Base-by-base conservation (phyloP, 1,140 invertebrate genomes). In the Eriosoma lanigerum region DNA sequence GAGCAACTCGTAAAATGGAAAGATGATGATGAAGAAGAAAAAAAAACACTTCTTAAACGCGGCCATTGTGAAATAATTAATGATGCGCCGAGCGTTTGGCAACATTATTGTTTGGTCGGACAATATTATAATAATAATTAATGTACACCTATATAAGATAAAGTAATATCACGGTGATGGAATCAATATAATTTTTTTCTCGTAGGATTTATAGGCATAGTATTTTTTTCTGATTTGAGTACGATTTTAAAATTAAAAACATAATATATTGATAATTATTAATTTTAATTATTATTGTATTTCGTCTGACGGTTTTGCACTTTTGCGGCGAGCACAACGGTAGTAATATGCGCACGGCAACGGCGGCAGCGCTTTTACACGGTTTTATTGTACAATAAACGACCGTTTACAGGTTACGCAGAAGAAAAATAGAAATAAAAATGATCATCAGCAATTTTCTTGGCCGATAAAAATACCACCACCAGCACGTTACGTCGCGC, bases 31-130 rank as follows among this genome's bases (percentile, higher is more conserved):
- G 44, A 46, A 70, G 24, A 58, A 56, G 21, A 24, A 68, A 68
- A 68, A 38, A 66, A 46, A 70, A 24, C 44, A 19, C 66, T 70
- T 50, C 44, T 48, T 48, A 70, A 70, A 70, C 8, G 5, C 56
- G 52, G 12, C 64, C 38, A 70, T 70, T 70, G 66, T 70, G 44
- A 70, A 70, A 70, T 70, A 70, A 70, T 70, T 70, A 70, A 70
- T 70, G 66, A 70, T 70, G 44, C 44, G n/a, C 44, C 66, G 15
- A 50, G 66, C 48, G 66, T 70, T 58, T 48, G 21, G 44, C 66
- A 70, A 50, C 66, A 70, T 70, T 70, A 44, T 70, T 70, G n/a
- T n/a, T 70, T 21, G 66, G 24, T 21, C 12, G 24, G 24, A 26
- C 44, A 50, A 70, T 66, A n/a, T 38, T 38, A 64, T 64, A 64